These are phyloP conservation scores for Drosophila helvetica DNA, from an alignment of 2,888 invertebrate genomes.

Conservation along the genomic window DNA sequence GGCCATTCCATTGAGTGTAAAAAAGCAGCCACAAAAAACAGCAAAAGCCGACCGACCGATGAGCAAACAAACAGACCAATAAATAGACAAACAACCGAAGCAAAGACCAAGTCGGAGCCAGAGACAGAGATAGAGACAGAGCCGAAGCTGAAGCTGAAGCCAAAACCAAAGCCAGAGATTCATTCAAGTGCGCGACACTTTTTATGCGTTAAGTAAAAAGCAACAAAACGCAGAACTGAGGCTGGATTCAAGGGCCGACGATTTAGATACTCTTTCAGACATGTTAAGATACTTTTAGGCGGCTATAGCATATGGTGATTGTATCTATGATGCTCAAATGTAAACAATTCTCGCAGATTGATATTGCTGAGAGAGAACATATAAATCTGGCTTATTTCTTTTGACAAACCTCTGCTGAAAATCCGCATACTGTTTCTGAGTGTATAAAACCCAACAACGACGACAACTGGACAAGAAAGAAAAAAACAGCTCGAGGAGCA, in stretches of 20 bases:
- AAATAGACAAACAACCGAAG: constrained; percentile 69
- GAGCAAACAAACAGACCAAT: constrained; percentile 54
- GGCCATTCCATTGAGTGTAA: constrained; percentile 63
- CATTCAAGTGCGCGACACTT: constrained; percentile 77
- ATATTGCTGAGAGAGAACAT: background rate
- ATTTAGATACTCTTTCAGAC: background rate
- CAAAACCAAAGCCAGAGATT: constrained; percentile 54
- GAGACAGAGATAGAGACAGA: constrained; percentile 10
- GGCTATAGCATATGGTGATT: too few relatives aligned
- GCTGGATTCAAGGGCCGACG: background rate
- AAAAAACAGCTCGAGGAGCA: background rate
- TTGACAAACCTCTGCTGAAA: background rate
- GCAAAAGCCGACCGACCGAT: constrained; percentile 15
- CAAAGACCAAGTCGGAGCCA: constrained; percentile 39
- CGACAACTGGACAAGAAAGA: constrained; percentile 25
- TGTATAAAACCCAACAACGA: constrained; percentile 23
- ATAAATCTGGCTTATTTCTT: background rate
- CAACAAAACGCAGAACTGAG: constrained; percentile 14
- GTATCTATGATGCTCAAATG: too few relatives aligned
- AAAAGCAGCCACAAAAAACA: constrained; percentile 35
- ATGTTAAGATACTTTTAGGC: too few relatives aligned
- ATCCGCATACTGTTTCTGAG: background rate
- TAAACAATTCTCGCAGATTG: too few relatives aligned
- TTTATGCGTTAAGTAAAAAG: constrained; percentile 70
- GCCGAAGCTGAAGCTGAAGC: too few relatives aligned